Evolutionary conservation across 2,888 invertebrate species (phyloP).

Genomic region (Limnephilus lunatus): DNA sequence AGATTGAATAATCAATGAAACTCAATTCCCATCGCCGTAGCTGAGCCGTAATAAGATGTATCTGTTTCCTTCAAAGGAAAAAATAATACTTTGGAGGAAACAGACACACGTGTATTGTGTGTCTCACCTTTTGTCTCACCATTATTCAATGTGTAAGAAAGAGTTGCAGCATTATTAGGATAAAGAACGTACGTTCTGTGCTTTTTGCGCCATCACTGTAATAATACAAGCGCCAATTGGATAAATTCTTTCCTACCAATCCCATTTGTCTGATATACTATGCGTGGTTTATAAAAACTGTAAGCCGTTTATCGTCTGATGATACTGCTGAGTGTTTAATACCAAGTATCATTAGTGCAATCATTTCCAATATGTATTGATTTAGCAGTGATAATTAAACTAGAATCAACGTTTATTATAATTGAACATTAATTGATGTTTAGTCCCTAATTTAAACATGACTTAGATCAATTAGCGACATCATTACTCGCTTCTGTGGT

Average conservation of each 20-base stretch:
- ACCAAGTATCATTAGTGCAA: not conserved
- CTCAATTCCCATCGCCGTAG: too few species aligned
- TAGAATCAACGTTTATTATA: not conserved
- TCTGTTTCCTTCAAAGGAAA: too few species aligned
- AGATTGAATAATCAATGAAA: too few species aligned
- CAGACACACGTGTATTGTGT: too few species aligned
- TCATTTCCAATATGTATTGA: not conserved
- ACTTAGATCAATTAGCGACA: not conserved
- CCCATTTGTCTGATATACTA: not conserved
- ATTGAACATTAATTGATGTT: not conserved
- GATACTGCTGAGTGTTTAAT: not conserved
- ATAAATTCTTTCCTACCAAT: not conserved
- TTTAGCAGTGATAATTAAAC: not conserved
- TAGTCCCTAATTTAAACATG: not conserved
- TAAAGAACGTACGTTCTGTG: too few species aligned
- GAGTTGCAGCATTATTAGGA: too few species aligned
- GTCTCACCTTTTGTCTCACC: too few species aligned
- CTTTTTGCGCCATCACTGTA: too few species aligned
- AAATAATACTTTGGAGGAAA: too few species aligned
- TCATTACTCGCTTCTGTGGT: not conserved
- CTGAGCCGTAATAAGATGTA: too few species aligned
- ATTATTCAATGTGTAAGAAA: too few species aligned
- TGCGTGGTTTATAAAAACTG: not conserved
- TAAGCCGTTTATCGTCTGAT: not conserved
- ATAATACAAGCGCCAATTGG: not conserved